phyloP scores from a whole-genome alignment of 2,113 vertebrate species.

The Oenanthe melanoleuca region DNA sequence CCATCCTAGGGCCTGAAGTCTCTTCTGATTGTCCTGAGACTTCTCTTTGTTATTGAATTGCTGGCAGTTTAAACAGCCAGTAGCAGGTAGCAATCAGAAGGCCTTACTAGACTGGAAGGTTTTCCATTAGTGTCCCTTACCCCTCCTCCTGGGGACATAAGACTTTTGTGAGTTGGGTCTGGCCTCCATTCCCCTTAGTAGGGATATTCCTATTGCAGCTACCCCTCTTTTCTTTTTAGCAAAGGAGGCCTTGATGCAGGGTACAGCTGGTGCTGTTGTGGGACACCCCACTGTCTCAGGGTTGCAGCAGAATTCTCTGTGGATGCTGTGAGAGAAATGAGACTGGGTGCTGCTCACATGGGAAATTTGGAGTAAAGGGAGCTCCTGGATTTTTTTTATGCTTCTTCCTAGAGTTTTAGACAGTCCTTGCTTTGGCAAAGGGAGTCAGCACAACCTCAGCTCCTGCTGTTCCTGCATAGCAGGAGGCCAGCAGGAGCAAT shows the following conservation, averaged over 20 bases:
- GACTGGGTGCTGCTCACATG: background rate
- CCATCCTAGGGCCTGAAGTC: background rate
- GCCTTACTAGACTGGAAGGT: background rate
- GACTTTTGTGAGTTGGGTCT: no score
- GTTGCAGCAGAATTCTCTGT: background rate
- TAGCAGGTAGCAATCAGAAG: background rate
- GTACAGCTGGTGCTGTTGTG: background rate
- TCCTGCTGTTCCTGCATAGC: background rate
- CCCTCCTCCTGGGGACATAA: background rate
- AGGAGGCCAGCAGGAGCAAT: background rate
- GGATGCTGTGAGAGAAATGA: background rate
- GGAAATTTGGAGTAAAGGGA: background rate
- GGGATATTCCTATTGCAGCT: background rate
- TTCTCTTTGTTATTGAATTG: background rate
- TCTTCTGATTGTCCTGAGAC: background rate
- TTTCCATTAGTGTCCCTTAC: background rate
- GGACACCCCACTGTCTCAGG: background rate
- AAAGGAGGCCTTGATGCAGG: background rate
- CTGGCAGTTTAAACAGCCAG: background rate
- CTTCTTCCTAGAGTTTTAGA: background rate
- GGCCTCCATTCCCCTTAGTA: background rate
- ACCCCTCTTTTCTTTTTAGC: background rate
- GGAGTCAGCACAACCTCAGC: background rate
- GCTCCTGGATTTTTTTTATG: background rate
- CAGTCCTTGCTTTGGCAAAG: slow-evolving; percentile 30